phyloP scores from a whole-genome alignment of 2,113 vertebrate species.

The human (Homo sapiens) region GRCh38 chr13:67962001-67962500 shows the following conservation, averaged over 20 bases:
- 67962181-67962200: not conserved
- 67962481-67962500: not conserved
- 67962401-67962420: not conserved
- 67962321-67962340: not conserved
- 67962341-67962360: not conserved
- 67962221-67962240: not conserved
- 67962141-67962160: not conserved
- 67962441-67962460: not conserved
- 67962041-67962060: not conserved
- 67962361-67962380: accelerated
- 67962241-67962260: not conserved
- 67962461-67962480: not conserved
- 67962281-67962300: not conserved
- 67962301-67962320: not conserved
- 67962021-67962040: not conserved
- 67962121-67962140: not conserved
- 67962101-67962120: not conserved
- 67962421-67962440: not conserved
- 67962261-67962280: not conserved
- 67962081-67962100: not conserved
- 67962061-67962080: not conserved
- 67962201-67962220: not conserved
- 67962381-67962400: not conserved
- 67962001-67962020: not conserved
- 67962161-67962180: not conserved